Base-by-base conservation (phyloP, 1,140 invertebrate genomes). In the Argopecten irradians region DNA sequence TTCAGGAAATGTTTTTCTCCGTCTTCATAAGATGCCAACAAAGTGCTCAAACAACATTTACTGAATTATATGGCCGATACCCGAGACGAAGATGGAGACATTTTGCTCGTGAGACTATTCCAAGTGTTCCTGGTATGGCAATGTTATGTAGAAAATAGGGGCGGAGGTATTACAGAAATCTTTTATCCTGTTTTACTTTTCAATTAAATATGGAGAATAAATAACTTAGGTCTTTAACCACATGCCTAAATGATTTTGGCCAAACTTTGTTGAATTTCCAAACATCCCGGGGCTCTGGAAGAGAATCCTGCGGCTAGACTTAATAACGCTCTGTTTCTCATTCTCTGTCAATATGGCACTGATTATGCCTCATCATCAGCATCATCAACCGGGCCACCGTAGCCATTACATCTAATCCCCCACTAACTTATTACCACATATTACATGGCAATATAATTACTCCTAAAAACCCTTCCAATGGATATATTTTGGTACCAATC, bases 131-230 rank as follows among this genome's bases (percentile, higher is more conserved):
- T 71, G 55, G 55, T 71, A 71, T 71, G 55, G 16, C 55, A 71
- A 7, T 71, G 55, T n/a, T 71, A 71, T 71, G 55, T 11, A 28
- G 55, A 28, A 16, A 71, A 71, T 71, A 22, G 5, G 55, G 55
- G 55, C 28, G 55, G 55, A 71, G 55, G 55, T 11, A 71, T 71
- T 71, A 71, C 1, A 71, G 0, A 28, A 71, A 71, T 71, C 55
- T 71, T 71, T 71, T 71, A 71, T 71, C 55, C n/a, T 71, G 55
- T 71, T 71, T 71, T 71, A 71, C 55, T 71, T 71, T 71, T 71
- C 55, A 71, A 71, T 71, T 71, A 71, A 71, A 71, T 71, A 71
- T 71, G 22, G 55, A 28, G 55, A 71, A 71, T 71, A 71, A 71
- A 71, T 71, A 71, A 71, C 55, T 28, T 5, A 1, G 16, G 55